phyloP scores from a whole-genome alignment of 2,113 vertebrate species.

The Typhlomys cinereus region DNA sequence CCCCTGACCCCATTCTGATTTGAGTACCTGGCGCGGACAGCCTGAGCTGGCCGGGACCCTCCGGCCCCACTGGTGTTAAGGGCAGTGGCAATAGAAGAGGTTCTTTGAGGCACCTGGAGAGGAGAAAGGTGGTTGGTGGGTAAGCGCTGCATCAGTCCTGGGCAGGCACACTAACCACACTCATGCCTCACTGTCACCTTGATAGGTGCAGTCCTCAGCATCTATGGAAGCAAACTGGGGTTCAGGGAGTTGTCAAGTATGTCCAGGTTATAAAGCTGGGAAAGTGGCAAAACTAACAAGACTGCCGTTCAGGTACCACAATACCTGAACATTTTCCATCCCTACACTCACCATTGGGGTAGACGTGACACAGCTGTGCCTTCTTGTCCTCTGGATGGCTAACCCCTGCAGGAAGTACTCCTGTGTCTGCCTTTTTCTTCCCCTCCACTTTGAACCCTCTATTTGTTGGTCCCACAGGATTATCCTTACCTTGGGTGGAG shows the following conservation, averaged over 20 bases:
- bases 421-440: fast-evolving
- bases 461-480: fast-evolving
- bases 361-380: neutral
- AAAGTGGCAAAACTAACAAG: neutral
- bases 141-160: neutral
- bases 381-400: neutral
- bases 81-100: constrained; percentile 93
- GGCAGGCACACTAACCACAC: neutral
- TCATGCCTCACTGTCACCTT: fast-evolving
- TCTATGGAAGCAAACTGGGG: neutral
- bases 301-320: neutral
- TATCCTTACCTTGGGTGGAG: constrained; percentile 91
- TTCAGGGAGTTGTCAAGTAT: no score
- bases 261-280: neutral
- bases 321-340: no score
- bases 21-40: constrained; percentile 90
- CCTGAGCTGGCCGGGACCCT: constrained; percentile 88
- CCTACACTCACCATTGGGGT: no score
- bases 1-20: neutral
- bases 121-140: neutral
- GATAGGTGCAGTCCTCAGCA: neutral
- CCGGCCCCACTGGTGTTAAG: constrained; percentile 92
- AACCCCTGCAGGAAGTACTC: fast-evolving
- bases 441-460: no score
- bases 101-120: constrained; percentile 92